Conservation (phyloP, 2,888 invertebrate genomes). For the Diarsia brunnea region DNA sequence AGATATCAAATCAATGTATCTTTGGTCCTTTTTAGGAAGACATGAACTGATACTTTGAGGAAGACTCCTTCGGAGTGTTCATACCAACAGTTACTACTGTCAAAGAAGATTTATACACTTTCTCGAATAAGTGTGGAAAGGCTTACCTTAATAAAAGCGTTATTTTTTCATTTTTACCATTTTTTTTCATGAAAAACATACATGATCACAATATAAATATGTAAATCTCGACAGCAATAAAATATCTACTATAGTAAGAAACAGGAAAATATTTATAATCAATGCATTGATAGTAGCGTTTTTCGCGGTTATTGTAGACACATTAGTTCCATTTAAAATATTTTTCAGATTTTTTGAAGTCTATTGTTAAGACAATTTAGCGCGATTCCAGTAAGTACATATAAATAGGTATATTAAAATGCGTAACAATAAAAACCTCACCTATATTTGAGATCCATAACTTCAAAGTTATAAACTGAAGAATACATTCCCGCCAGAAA, state of each 20-base stretch:
- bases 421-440: constrained; percentile 62
- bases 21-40: background rate
- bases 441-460: constrained; percentile 87
- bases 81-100: background rate
- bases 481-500: constrained; percentile 86
- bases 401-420: background rate
- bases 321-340: background rate
- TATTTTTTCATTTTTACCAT: background rate
- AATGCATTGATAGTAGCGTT: background rate
- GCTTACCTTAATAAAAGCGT: background rate
- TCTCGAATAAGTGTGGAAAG: background rate
- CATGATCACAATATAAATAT: background rate
- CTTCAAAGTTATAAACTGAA: constrained; percentile 88
- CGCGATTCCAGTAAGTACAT: background rate
- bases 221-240: constrained; percentile 2
- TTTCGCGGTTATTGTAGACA: background rate
- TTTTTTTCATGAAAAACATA: background rate
- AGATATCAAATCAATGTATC: background rate
- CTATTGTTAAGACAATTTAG: background rate
- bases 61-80: background rate
- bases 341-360: background rate
- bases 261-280: background rate
- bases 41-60: too few relatives aligned
- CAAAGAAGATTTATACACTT: background rate
- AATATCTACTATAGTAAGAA: background rate